phyloP scores from a whole-genome alignment of 2,113 vertebrate species.

The Plecotus auritus region DNA sequence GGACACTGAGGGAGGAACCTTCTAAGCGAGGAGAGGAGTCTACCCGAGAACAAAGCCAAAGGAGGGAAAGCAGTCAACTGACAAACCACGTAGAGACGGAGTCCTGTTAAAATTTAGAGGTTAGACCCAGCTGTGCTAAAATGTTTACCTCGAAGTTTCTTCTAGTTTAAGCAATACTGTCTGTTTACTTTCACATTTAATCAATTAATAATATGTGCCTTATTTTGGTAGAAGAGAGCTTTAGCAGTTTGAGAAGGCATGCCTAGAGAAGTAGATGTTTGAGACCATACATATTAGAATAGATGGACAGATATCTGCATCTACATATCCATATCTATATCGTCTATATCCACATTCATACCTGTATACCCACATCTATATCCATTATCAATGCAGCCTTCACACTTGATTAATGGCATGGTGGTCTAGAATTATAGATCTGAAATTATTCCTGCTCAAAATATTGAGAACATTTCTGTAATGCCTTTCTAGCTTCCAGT shows the following conservation, averaged over 20 bases:
- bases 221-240: not conserved
- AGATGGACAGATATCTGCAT: not conserved
- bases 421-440: not conserved
- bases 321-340: not conserved
- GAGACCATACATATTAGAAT: not conserved
- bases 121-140: not conserved
- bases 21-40: not conserved
- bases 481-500: not conserved
- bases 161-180: not conserved
- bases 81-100: not conserved
- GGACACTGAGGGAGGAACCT: not conserved
- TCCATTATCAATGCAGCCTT: not conserved
- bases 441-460: not conserved
- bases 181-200: not conserved
- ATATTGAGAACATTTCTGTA: not conserved
- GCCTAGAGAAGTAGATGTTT: not conserved
- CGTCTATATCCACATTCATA: no score
- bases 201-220: not conserved
- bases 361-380: not conserved
- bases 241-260: not conserved
- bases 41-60: not conserved
- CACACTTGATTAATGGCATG: not conserved
- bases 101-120: not conserved
- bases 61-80: not conserved
- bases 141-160: not conserved